Evolutionary conservation across 2,888 invertebrate genomes (phyloP).

Genomic region (Andrena flavipes): DNA sequence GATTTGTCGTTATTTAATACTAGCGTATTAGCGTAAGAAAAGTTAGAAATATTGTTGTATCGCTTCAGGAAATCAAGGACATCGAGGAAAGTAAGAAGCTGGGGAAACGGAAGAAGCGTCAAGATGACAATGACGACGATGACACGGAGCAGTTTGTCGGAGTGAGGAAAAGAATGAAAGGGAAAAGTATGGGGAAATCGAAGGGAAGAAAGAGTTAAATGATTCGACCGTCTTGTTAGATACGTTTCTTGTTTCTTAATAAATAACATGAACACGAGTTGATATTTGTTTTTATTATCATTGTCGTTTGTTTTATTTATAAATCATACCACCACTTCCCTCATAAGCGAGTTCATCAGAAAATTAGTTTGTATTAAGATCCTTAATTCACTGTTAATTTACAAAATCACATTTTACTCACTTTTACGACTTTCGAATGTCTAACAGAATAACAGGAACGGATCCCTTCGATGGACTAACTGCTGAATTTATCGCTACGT

Average conservation of each 20-base stretch:
- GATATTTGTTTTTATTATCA: slow-evolving; percentile 59
- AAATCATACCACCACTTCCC: slow-evolving; percentile 63
- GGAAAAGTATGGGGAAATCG: slow-evolving; percentile 70
- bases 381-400: slow-evolving; percentile 51
- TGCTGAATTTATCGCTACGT: slow-evolving; percentile 31
- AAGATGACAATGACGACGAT: slow-evolving; percentile 88
- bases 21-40: background rate
- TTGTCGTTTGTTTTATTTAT: slow-evolving; percentile 63
- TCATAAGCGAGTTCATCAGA: slow-evolving; percentile 46
- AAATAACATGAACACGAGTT: slow-evolving; percentile 59
- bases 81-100: slow-evolving; percentile 88
- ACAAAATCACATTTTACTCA: slow-evolving; percentile 54
- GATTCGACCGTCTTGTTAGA: background rate
- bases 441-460: slow-evolving; percentile 30
- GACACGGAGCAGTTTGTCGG: slow-evolving; percentile 94
- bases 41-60: background rate
- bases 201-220: slow-evolving; percentile 31
- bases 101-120: slow-evolving; percentile 86
- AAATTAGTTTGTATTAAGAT: slow-evolving; percentile 52
- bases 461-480: slow-evolving; percentile 32
- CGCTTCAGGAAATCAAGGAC: slow-evolving; percentile 91
- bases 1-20: background rate
- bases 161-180: slow-evolving; percentile 91
- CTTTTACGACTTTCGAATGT: slow-evolving; percentile 37
- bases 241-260: slow-evolving; percentile 50